phyloP scores from a whole-genome alignment of 2,113 vertebrate species.

The Cyanoramphus novaezelandiae region DNA sequence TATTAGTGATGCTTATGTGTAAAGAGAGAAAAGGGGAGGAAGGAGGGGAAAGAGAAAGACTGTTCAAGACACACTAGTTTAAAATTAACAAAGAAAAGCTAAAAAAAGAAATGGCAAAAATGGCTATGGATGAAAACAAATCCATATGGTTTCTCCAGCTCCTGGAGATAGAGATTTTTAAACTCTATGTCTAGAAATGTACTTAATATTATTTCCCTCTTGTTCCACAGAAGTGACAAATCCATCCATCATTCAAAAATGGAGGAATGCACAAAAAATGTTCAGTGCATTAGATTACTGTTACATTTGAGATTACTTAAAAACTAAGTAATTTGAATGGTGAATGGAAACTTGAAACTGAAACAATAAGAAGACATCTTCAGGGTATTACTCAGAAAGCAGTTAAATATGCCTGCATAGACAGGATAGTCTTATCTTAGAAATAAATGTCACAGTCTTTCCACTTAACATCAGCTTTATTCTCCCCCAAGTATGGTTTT shows the following conservation, averaged over 20 bases:
- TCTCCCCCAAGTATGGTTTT: not conserved
- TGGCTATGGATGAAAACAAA: not conserved
- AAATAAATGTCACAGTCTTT: not conserved
- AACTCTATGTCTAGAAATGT: not conserved
- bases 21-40: not conserved
- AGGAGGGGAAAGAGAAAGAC: not conserved
- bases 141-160: not conserved
- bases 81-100: not conserved
- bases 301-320: not conserved
- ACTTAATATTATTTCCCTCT: not conserved
- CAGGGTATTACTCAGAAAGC: conserved; percentile 2
- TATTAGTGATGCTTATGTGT: not conserved
- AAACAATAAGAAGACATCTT: conserved; percentile 26
- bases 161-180: not conserved
- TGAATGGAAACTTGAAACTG: conserved; percentile 22
- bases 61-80: not conserved
- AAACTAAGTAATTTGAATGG: not conserved
- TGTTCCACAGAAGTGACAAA: not conserved
- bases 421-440: not conserved
- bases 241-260: not conserved
- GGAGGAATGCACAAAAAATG: not conserved
- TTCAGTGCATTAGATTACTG: not conserved
- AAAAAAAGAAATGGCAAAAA: not conserved
- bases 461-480: not conserved
- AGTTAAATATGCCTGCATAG: not conserved